phyloP scores from a whole-genome alignment of 2,888 invertebrate species.

The Cosmia pyralina region DNA sequence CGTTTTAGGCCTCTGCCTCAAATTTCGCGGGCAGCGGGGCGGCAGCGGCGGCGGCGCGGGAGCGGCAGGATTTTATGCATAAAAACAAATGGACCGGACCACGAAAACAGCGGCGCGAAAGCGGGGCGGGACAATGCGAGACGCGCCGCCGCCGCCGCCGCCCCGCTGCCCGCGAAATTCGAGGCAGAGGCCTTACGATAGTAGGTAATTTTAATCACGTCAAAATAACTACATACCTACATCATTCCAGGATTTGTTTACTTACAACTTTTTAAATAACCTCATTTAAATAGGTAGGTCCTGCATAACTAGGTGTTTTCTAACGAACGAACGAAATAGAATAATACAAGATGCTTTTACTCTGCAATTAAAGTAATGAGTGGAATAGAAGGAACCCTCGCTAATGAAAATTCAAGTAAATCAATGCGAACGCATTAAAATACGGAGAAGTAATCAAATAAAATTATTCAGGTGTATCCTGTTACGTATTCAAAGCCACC shows the following conservation, averaged over 20 bases:
- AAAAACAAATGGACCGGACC: too few species aligned
- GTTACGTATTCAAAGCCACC: conserved; percentile 54
- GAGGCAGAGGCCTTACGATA: too few species aligned
- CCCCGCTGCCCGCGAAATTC: too few species aligned
- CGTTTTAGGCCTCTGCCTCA: too few species aligned
- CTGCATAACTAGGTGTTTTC: background rate
- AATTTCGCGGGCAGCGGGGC: too few species aligned
- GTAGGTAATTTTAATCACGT: background rate
- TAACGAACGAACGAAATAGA: background rate
- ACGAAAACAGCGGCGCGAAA: too few species aligned
- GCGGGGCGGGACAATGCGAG: too few species aligned
- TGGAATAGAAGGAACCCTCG: conserved; percentile 3
- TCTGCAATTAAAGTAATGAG: conserved; percentile 11
- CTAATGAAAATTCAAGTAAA: conserved; percentile 35
- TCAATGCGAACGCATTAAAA: conserved; percentile 40
- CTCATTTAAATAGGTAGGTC: background rate
- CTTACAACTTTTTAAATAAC: background rate
- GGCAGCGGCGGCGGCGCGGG: too few species aligned
- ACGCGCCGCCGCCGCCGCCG: too few species aligned
- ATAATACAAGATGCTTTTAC: background rate
- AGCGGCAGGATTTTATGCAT: too few species aligned
- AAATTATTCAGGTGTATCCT: conserved; percentile 58
- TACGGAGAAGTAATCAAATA: conserved; percentile 50
- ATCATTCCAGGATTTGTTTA: background rate
- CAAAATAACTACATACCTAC: background rate